Evolutionary conservation across 2,113 vertebrate genomes (phyloP).

Genomic region (Himantopus leucocephalus): DNA sequence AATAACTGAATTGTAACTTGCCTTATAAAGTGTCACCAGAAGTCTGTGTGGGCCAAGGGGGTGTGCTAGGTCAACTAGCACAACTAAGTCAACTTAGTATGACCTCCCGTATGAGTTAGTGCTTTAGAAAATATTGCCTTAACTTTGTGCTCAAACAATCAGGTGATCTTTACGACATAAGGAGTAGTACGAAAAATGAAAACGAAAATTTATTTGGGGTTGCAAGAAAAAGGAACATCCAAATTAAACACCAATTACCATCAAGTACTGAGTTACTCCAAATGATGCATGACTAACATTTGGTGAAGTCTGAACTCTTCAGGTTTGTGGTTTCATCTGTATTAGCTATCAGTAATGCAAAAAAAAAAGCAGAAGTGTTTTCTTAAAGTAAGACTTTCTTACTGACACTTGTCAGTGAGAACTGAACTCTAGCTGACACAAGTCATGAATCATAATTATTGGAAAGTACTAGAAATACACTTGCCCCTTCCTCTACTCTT

Average conservation of each 20-base stretch:
- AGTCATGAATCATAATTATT: constrained; percentile 23
- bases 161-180: neutral
- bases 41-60: neutral
- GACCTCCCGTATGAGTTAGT: neutral
- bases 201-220: constrained; percentile 37
- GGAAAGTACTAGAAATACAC: neutral
- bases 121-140: neutral
- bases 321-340: constrained; percentile 51
- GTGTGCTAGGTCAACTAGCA: neutral
- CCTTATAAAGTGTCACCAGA: neutral
- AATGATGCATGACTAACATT: neutral
- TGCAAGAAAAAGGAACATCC: constrained; percentile 44
- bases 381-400: neutral
- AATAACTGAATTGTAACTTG: neutral
- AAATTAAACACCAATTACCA: neutral
- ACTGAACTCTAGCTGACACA: neutral
- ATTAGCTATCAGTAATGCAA: constrained; percentile 47
- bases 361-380: constrained; percentile 41
- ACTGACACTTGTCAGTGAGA: neutral
- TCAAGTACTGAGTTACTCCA: neutral
- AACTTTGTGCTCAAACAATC: neutral
- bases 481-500: neutral
- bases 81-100: neutral
- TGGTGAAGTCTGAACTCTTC: constrained; percentile 2
- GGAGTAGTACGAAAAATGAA: neutral